Evolutionary conservation across 2,797 vertebrate genomes (phyloP).

Genomic region (Rhabdophis nuchalis): DNA sequence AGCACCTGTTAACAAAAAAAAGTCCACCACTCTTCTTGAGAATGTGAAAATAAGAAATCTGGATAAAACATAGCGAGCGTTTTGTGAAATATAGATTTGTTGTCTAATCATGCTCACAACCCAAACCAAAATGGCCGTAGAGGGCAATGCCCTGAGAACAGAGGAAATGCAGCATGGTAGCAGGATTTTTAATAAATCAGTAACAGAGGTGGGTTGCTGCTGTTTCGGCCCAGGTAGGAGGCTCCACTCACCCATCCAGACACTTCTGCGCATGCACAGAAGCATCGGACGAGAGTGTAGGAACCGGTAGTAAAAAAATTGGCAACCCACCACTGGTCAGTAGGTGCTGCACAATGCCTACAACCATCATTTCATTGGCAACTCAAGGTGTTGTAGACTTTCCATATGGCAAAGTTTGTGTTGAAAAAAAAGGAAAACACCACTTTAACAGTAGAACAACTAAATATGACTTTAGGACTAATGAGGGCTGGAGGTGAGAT

Average conservation of each 20-base stretch:
- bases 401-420: neutral
- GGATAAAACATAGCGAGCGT: neutral
- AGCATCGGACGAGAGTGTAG: no score
- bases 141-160: neutral
- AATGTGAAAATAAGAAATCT: neutral
- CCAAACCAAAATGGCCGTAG: neutral
- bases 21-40: neutral
- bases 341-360: neutral
- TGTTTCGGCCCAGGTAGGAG: no score
- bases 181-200: neutral
- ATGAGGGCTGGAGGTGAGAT: neutral
- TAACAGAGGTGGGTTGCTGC: no score
- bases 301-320: no score
- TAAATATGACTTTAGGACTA: neutral
- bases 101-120: neutral
- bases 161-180: neutral
- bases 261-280: no score
- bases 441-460: neutral
- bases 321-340: neutral
- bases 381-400: neutral
- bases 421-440: neutral
- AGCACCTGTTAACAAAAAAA: neutral
- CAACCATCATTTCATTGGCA: neutral
- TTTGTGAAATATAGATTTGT: neutral
- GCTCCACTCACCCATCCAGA: no score